Conservation (phyloP, 2,797 vertebrate genomes). For the Lutjanus argentimaculatus region DNA sequence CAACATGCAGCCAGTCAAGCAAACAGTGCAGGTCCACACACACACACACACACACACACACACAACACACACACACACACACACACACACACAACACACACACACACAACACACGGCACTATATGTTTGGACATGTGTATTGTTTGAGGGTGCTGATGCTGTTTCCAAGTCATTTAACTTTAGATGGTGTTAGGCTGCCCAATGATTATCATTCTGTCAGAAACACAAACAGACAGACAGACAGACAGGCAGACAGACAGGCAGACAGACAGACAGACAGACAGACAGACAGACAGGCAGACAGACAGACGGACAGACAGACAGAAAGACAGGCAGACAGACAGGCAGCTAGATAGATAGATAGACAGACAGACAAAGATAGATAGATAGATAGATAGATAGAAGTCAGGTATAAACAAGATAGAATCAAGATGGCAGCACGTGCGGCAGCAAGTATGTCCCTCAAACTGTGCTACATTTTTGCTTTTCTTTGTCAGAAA, state of each 20-base stretch:
- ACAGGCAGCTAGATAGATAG: too few species aligned
- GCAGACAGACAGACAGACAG: neutral
- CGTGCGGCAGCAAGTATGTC: too few species aligned
- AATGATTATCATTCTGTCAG: constrained; percentile 62
- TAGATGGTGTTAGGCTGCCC: constrained; percentile 53
- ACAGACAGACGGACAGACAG: too few species aligned
- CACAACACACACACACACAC: constrained; percentile 26
- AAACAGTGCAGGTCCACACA: constrained; percentile 47
- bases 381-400: too few species aligned
- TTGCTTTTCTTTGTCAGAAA: too few species aligned
- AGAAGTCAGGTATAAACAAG: too few species aligned
- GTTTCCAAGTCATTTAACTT: constrained; percentile 77
- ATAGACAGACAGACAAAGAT: too few species aligned
- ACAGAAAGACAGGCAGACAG: too few species aligned
- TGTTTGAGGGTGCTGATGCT: constrained; percentile 49
- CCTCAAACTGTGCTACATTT: too few species aligned
- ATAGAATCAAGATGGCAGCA: too few species aligned
- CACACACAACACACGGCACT: constrained; percentile 13
- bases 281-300: too few species aligned
- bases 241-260: neutral
- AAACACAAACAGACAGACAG: constrained; percentile 28
- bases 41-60: constrained; percentile 34
- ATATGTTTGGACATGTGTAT: constrained; percentile 49
- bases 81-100: constrained; percentile 5
- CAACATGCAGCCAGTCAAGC: constrained; percentile 68